Percentiles rank a stretch among this genome's conserved stretches.
Evolutionary conservation across 2,797 vertebrate species (phyloP).

Genomic region (Nothura maculosa): DNA sequence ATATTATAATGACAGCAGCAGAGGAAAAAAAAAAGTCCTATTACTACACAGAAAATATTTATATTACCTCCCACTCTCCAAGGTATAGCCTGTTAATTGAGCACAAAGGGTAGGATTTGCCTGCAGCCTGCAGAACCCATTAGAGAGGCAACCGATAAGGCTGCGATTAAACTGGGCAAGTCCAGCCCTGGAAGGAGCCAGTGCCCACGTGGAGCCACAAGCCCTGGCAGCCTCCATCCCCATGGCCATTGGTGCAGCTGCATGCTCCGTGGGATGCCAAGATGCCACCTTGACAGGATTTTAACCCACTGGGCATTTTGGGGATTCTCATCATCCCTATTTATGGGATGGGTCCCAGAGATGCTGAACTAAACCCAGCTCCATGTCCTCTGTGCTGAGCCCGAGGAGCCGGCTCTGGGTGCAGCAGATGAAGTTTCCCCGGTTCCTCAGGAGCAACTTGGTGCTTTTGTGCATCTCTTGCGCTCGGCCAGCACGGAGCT

Average conservation of each 20-base stretch:
- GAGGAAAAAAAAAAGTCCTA: neutral
- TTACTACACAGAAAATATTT: slow-evolving; percentile 48
- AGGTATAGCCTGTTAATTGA: slow-evolving; percentile 36
- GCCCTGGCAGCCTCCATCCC: no score
- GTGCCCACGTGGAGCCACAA: neutral
- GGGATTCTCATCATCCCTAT: neutral
- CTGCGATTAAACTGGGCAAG: neutral
- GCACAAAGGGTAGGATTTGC: slow-evolving; percentile 54
- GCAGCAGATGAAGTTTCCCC: no score
- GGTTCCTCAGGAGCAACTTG: neutral
- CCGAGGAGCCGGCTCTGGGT: no score
- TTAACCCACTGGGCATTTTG: neutral
- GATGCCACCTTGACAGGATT: no score
- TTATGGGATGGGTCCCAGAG: neutral
- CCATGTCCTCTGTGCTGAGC: no score
- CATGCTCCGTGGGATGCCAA: neutral
- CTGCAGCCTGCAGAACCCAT: slow-evolving; percentile 40
- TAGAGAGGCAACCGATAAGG: neutral
- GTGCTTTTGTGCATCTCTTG: neutral
- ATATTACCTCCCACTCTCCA: slow-evolving; percentile 55
- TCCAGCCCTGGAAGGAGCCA: fast-evolving
- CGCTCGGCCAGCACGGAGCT: fast-evolving
- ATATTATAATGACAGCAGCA: slow-evolving; percentile 31
- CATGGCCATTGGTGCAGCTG: no score
- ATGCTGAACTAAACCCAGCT: no score